Base-by-base conservation (phyloP, 1,140 invertebrate species). In the Varroa destructor region DNA sequence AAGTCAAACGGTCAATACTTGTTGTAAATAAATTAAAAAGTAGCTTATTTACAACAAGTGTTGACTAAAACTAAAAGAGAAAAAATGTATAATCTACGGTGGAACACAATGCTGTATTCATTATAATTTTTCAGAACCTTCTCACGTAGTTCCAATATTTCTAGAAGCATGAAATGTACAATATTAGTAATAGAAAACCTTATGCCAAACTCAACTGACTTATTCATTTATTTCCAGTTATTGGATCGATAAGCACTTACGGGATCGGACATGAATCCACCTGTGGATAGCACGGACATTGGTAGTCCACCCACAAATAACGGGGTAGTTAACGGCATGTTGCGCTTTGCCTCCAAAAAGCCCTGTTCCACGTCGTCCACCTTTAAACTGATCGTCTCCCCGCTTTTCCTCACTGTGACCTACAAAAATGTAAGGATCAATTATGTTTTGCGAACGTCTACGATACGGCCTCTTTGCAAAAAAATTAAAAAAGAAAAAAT, bases 261-360 rank as follows among this genome's bases (percentile, higher is more conserved):
- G 40, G 71, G 74, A 71, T 46, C 72, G 56, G 73, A 74, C 56
- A 73, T 57, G 74, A 72, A 67, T 71, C 61, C 61, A 37, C 40
- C 61, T 40, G 61, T 67, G 37, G 61, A 43, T 37, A 67, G 37
- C 12, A 67, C 61, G 61, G 61, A 82, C 71, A 85, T 82, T 0
- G 88, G 86, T 57, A 89, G 75, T 4, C 89, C 89, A 70, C 90
- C 91, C 2, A 93, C 84, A 77, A 87, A 88, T 72, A 93, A 82
- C 71, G 86, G 85, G 37, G 85, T 84, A 0, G 85, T 84, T 0
- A 90, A 79, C 25, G 85, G 85, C 67, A 86, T 82, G 77, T 84
- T 87, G 74, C 83, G 86, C 43, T 86, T 84, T 72, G 87, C 82
- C 81, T 86, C 85, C 36, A 73, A 46, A n/a, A 83, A 83, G 36